Evolutionary conservation across 2,113 vertebrate species (phyloP).

Genomic region (Sinocyclocheilus grahami): DNA sequence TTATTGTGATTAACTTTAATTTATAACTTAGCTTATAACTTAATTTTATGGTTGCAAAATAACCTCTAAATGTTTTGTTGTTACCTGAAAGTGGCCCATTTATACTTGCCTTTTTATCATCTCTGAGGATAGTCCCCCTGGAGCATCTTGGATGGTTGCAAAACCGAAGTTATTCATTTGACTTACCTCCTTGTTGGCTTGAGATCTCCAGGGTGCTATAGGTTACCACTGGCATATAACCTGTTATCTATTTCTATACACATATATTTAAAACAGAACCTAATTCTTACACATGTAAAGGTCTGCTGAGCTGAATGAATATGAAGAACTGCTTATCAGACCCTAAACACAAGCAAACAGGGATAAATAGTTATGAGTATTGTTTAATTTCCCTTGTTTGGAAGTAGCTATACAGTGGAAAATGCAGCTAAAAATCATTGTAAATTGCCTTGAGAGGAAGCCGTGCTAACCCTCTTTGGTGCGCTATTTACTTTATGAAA

Average conservation of each 20-base stretch:
- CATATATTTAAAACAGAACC: background rate
- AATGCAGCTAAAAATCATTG: conserved; percentile 43
- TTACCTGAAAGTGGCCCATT: background rate
- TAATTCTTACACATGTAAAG: background rate
- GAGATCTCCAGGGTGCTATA: background rate
- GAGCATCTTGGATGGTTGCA: background rate
- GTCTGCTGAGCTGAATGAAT: background rate
- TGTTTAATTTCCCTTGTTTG: conserved; percentile 10
- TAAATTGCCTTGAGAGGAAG: conserved; percentile 64
- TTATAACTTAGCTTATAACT: background rate
- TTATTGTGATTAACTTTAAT: background rate
- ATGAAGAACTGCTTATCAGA: background rate
- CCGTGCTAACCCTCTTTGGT: conserved; percentile 44
- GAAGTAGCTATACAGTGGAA: conserved; percentile 12
- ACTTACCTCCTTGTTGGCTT: background rate
- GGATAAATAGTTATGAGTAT: background rate
- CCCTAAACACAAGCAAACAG: background rate
- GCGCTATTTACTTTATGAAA: conserved; percentile 65
- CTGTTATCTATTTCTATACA: background rate
- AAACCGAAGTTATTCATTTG: background rate
- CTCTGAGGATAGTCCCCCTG: background rate
- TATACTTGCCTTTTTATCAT: background rate
- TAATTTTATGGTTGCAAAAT: background rate
- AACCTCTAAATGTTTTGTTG: background rate
- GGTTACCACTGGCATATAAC: background rate